These are phyloP conservation scores for Telmatherina bonti DNA, from an alignment of 2,797 vertebrate species.

Conservation along the genomic window DNA sequence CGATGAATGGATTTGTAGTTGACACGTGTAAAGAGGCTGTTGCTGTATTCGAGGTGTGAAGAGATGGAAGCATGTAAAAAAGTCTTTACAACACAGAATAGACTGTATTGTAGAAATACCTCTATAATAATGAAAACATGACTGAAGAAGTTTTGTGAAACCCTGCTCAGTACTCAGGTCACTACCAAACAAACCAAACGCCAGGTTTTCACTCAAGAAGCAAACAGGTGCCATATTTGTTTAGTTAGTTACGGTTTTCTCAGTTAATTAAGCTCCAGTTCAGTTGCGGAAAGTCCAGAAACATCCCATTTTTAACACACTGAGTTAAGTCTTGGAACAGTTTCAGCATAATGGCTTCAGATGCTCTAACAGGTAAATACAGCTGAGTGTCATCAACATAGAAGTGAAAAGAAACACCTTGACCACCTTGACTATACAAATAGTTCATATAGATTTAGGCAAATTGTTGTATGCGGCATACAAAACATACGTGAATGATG, in stretches of 20 bases:
- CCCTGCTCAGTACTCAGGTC: not conserved
- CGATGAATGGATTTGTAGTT: not conserved
- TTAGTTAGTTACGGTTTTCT: not conserved
- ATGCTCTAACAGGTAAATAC: not conserved
- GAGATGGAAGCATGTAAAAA: not conserved
- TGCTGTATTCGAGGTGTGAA: not conserved
- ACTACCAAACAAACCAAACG: not conserved
- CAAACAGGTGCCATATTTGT: not conserved
- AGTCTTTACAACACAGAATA: not conserved
- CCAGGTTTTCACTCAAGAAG: not conserved
- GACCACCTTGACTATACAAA: not conserved
- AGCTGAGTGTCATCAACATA: no score
- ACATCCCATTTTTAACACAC: not conserved
- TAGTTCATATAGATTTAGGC: not conserved
- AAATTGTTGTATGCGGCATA: not conserved
- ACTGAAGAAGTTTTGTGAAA: not conserved
- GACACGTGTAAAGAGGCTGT: not conserved
- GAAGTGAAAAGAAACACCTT: not conserved
- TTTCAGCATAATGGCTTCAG: not conserved
- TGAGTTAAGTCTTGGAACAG: not conserved
- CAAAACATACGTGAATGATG: no score
- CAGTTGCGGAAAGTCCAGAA: not conserved
- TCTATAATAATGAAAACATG: not conserved
- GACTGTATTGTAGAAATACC: not conserved
- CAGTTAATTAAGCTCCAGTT: not conserved